A percentile compares a stretch with the other conserved stretches of the same genome.
Evolutionary conservation across 2,888 invertebrate species (phyloP).

Genomic region (Hirtodrosophila trivittata): DNA sequence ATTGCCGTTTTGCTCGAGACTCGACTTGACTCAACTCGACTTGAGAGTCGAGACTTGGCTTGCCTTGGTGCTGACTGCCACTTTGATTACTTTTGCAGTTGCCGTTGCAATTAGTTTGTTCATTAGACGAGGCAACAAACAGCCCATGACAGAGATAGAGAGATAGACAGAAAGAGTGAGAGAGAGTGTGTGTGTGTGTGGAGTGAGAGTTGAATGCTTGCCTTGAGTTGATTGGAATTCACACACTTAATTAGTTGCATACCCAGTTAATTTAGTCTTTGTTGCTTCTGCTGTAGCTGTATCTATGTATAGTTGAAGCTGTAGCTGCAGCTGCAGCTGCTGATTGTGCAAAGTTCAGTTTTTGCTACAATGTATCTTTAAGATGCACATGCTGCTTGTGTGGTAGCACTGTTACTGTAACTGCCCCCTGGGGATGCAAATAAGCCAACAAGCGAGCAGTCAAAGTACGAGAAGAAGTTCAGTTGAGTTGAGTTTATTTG

Average conservation of each 20-base stretch:
- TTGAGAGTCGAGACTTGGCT: constrained; percentile 6
- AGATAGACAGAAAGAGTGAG: constrained; percentile 5
- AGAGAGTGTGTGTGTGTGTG: constrained; percentile 1
- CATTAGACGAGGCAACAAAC: constrained; percentile 68
- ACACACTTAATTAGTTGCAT: constrained; percentile 74
- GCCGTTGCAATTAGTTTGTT: constrained; percentile 77
- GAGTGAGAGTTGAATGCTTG: constrained; percentile 6
- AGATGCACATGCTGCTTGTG: constrained; percentile 41
- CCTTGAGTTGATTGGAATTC: constrained; percentile 70
- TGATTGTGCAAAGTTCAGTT: constrained; percentile 49
- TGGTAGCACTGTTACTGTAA: not conserved
- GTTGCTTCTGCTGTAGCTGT: constrained; percentile 19
- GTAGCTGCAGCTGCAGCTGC: constrained; percentile 14
- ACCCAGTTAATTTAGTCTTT: constrained; percentile 57
- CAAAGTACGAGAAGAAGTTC: not conserved
- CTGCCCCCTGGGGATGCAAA: constrained; percentile 50
- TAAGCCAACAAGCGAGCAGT: constrained; percentile 32
- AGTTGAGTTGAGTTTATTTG: constrained; percentile 23
- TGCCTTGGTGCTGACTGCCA: constrained; percentile 48
- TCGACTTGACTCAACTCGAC: constrained; percentile 30
- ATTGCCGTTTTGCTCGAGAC: constrained; percentile 68
- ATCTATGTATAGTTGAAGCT: constrained; percentile 3
- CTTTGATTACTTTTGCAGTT: constrained; percentile 69
- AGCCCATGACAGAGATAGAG: constrained; percentile 40
- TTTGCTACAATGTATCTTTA: constrained; percentile 51